A percentile compares a stretch with the other conserved stretches of the same genome.
phyloP scores from a whole-genome alignment of 2,113 vertebrate genomes.

The Setophaga kirtlandii region DNA sequence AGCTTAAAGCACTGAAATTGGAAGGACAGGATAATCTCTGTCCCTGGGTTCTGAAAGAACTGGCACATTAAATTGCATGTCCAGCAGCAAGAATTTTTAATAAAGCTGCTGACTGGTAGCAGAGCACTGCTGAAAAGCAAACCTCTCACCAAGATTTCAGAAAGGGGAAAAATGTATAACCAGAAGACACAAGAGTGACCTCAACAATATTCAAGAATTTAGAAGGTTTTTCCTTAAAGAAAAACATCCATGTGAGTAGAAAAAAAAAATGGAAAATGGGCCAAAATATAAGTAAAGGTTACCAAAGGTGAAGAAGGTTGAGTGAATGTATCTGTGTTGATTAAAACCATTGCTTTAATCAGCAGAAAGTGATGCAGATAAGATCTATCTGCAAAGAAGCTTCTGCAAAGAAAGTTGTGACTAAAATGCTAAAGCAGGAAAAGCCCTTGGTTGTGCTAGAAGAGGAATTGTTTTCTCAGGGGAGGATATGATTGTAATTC shows the following conservation, averaged over 20 bases:
- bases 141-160: background rate
- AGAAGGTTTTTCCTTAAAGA: background rate
- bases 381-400: background rate
- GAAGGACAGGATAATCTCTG: slow-evolving; percentile 37
- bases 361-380: background rate
- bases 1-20: slow-evolving; percentile 20
- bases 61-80: slow-evolving; percentile 46
- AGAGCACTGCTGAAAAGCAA: background rate
- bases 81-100: slow-evolving; percentile 51
- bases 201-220: background rate
- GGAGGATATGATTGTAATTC: background rate
- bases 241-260: background rate
- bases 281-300: background rate
- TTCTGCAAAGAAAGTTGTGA: background rate
- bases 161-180: background rate
- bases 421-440: slow-evolving; percentile 18
- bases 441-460: background rate
- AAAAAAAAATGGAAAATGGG: background rate
- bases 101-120: slow-evolving; percentile 13
- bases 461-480: background rate
- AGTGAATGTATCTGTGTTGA: background rate
- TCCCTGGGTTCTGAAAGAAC: slow-evolving; percentile 27
- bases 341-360: background rate
- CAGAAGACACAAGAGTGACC: background rate
- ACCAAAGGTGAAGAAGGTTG: background rate